Base-by-base conservation (phyloP, 1,140 invertebrate genomes). In the Amyelois transitella region DNA sequence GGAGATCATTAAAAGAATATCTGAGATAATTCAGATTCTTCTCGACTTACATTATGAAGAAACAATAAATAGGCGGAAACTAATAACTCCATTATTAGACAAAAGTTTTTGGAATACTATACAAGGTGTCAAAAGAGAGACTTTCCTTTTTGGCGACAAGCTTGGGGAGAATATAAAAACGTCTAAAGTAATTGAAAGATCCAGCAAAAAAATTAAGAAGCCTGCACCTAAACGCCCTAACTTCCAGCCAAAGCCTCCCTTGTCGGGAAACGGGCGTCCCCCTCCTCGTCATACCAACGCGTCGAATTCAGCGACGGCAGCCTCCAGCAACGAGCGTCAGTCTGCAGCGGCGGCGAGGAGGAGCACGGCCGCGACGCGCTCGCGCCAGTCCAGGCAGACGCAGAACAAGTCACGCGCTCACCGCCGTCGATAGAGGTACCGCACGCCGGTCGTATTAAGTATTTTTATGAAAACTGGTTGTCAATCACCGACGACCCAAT, bases 371-470 rank as follows among this genome's bases (percentile, higher is more conserved):
- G 38, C 57, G 50, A 7, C 44, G 50, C 38, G 44, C 49, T 18
- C 51, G 45, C 28, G 22, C 17, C 12, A 44, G n/a, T 6, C 6
- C 18, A 32, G 50, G 22, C 43, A 20, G 21, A 32, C n/a, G 7
- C 20, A 28, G 18, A 17, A 20, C 21, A 3, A 12, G 18, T 22
- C 47, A 21, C 12, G 20, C 10, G 20, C 20, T 8, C 38, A 51
- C 5, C 51, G 52, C 51, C 43, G 47, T 28, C 32, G 32, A 5
- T 59, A 54, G 43, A 59, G 57, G 57, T 59, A 59, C 52, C 51
- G 0, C 58, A 60, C 53, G 47, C 58, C 10, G 58, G 58, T 28
- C 47, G 52, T 12, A 53, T 59, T 12, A 12, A 43, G 25, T 32
- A 25, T 51, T 59, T 43, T 32, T 19, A 14, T 8, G 6, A 54